Percentiles rank a stretch among this genome's conserved stretches.
Conservation (phyloP, 1,140 invertebrate species). For the Drosophila leontia region DNA sequence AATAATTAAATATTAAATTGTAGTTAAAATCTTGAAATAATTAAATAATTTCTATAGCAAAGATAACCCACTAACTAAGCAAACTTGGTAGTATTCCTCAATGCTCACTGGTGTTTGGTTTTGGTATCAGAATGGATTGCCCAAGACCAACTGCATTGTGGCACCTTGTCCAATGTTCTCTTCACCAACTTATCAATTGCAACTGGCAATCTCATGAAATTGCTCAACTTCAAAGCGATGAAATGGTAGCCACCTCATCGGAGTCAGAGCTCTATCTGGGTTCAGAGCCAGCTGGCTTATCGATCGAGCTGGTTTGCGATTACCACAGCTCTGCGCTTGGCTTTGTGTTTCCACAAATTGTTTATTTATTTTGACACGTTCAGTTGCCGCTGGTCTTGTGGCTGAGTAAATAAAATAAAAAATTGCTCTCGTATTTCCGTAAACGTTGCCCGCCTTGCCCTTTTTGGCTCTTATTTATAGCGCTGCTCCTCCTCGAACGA, state of each 20-base stretch:
- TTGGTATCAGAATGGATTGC: background rate
- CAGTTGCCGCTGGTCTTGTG: slow-evolving; percentile 22
- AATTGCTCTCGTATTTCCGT: slow-evolving; percentile 53
- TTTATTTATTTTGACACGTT: slow-evolving; percentile 72
- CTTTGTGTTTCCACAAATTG: slow-evolving; percentile 48
- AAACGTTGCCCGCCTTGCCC: slow-evolving; percentile 36
- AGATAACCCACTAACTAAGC: background rate
- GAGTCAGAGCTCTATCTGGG: background rate
- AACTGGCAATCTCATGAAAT: slow-evolving; percentile 7
- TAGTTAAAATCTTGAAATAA: background rate
- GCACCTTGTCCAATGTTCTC: background rate
- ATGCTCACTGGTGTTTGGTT: background rate
- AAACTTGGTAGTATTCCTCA: background rate
- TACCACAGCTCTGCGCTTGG: slow-evolving; percentile 1
- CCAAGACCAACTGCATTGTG: slow-evolving; percentile 14
- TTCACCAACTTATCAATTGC: slow-evolving; percentile 9
- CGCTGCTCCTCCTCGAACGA: background rate
- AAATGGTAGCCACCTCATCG: slow-evolving; percentile 2
- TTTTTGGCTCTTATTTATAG: slow-evolving; percentile 52
- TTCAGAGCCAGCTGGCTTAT: slow-evolving; percentile 21
- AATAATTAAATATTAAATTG: background rate
- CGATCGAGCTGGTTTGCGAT: slow-evolving; percentile 17
- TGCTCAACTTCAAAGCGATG: slow-evolving; percentile 7
- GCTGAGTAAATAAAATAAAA: slow-evolving; percentile 59
- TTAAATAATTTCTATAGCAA: background rate